Base-by-base conservation (phyloP, 2,113 vertebrate genomes). In the Peromyscus polionotus region DNA sequence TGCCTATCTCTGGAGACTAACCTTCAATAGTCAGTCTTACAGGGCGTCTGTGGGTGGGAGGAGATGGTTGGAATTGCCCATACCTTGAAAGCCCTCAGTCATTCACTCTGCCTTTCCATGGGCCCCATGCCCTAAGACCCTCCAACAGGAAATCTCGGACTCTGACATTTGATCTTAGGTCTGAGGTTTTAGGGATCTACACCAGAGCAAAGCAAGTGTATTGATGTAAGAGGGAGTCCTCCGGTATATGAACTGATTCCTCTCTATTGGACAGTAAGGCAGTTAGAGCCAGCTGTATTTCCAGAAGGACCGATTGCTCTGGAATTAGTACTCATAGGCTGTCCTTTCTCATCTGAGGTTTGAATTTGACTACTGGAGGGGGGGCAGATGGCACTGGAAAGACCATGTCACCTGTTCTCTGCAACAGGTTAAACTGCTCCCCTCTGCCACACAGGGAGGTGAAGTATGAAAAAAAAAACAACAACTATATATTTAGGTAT, bases 331-430 rank as follows among this genome's bases (percentile, higher is more conserved):
- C 57, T 31, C 13, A 48, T 3, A 59, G 39, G 73, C 79, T 95
- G 28, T 80, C 75, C 36, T 84, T 88, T 86, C 16, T 19, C 42
- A 42, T n/a, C 80, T 88, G 88, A 92, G 31, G 57, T 63, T 92
- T 92, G 68, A 36, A n/a, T 28, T 88, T 79, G 65, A 84, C 28
- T 65, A 39, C 5, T 39, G 59, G 9, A 90, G 24, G 48, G 88
- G 88, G 16, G 45, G 31, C 9, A 87, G 72, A 45, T 83, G 48
- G 54, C 67, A 95, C 79, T 87, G 67, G 48, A 88, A 96, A 91
- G 92, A 79, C 7, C 54, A 91, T 68, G 42, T 73, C 79, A 77
- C 20, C 36, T 67, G 48, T 24, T 65, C 13, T 57, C 39, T 45
- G 33, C 57, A n/a, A 12, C 36, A 72, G 61, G 51, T 48, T 83